phyloP scores from a whole-genome alignment of 35 echinoderm and acorn worm species.

The Heliocidaris tuberculata region DNA sequence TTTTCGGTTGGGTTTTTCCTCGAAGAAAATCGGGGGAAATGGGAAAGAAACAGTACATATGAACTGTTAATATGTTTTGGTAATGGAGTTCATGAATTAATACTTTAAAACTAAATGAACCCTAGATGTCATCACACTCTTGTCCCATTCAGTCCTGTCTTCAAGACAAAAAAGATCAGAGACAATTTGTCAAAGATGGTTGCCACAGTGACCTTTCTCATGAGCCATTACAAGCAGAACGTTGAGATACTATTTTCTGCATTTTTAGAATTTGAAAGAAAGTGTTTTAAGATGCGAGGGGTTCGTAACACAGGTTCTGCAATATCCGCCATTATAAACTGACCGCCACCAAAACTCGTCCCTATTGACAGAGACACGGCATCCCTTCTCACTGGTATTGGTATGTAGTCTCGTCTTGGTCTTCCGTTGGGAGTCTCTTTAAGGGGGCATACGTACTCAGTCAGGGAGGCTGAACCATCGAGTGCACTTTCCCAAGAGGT shows the following conservation, averaged over 20 bases:
- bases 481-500: constrained; percentile 1
- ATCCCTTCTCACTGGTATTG: background rate
- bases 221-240: too few relatives aligned
- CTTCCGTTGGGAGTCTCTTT: background rate
- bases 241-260: too few relatives aligned
- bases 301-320: background rate
- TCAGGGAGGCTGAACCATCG: background rate
- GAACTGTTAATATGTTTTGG: background rate
- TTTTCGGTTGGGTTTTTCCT: background rate
- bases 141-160: background rate
- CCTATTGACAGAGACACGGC: background rate
- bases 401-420: background rate
- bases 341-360: background rate
- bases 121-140: background rate
- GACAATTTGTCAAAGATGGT: background rate
- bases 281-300: background rate
- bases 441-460: background rate
- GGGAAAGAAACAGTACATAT: background rate
- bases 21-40: background rate
- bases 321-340: background rate
- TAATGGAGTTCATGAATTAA: background rate
- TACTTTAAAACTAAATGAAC: background rate
- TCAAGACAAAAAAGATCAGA: background rate
- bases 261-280: too few relatives aligned
- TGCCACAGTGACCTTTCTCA: background rate